Evolutionary conservation across 2,113 vertebrate genomes (phyloP), one percentile per base, ranked within the genome.

Genomic region (Aix galericulata): DNA sequence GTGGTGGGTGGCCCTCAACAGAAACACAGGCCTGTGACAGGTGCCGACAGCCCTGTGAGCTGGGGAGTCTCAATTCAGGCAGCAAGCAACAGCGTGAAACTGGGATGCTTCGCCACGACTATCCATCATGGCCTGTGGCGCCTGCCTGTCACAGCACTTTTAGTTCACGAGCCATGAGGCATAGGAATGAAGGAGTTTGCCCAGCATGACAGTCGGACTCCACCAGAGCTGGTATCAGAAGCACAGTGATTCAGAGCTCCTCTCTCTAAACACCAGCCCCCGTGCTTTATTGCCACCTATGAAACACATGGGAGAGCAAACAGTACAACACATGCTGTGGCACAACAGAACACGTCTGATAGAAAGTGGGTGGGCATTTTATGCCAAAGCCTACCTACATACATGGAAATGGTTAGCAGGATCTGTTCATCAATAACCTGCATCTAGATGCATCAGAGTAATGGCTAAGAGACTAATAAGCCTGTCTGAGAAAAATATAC

Each of bases 321-420:
- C n/a, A 0, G 1, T 6, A 16, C 13, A 62, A 34, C 0, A 0
- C 31, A 8, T 21, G 40, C 7, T 20, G 31, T 3, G 20, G n/a
- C 4, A 9, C 32, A 60, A 36, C 9, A 59, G 46, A 36, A 77
- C 22, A 29, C 1, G 7, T 36, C 48, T 73, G 40, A 38, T 18
- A 38, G 29, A 66, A 78, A 66, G 8, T 0, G 1, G 3, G 6
- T 4, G 7, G 20, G 31, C 31, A 34, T 68, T 58, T 74, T 26
- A n/a, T 34, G 66, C n/a, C 55, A 53, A 82, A 59, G 20, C 29
- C n/a, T 17, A 55, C 36, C 21, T 40, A 40, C 38, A 53, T 2
- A 10, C 34, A 22, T 17, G 17, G 3, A 50, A 89, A 55, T 11
- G 21, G 17, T 50, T 68, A 69, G 62, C 42, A 82, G 60, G 66